phyloP scores from a whole-genome alignment of 2,113 vertebrate genomes.

The Montifringilla adamsi region DNA sequence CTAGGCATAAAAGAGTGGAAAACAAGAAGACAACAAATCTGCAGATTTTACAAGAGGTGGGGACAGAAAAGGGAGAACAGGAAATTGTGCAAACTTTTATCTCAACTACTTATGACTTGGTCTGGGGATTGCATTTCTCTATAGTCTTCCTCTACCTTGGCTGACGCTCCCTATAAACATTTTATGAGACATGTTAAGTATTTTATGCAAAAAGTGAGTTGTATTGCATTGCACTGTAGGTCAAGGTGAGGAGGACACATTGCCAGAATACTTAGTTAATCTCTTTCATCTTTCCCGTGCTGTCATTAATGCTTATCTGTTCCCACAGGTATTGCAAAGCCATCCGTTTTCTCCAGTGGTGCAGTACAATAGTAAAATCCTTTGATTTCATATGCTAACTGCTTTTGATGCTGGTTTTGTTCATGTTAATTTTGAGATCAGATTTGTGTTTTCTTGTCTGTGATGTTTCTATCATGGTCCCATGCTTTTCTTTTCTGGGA shows the following conservation, averaged over 20 bases:
- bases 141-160: not conserved
- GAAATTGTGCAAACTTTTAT: slow-evolving; percentile 18
- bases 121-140: not conserved
- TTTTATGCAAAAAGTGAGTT: slow-evolving; percentile 44
- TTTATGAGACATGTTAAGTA: slow-evolving; percentile 50
- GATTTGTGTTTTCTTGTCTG: not conserved
- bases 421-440: not conserved
- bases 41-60: not conserved
- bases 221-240: not conserved
- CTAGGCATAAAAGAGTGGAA: not conserved
- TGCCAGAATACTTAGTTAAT: slow-evolving; percentile 43
- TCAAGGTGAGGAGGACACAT: slow-evolving; percentile 44
- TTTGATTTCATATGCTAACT: not conserved
- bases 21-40: not conserved
- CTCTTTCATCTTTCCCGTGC: slow-evolving; percentile 51
- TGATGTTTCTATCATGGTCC: not conserved
- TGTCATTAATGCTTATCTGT: slow-evolving; percentile 54
- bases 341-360: slow-evolving; percentile 17
- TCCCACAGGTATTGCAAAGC: slow-evolving; percentile 41
- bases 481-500: not conserved
- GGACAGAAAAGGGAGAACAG: not conserved
- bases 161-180: slow-evolving; percentile 39
- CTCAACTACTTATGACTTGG: not conserved
- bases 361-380: not conserved
- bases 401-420: not conserved